A percentile compares a stretch with the other conserved stretches of the same genome.
Conservation (phyloP, 2,888 invertebrate species). For the Hesperia comma region DNA sequence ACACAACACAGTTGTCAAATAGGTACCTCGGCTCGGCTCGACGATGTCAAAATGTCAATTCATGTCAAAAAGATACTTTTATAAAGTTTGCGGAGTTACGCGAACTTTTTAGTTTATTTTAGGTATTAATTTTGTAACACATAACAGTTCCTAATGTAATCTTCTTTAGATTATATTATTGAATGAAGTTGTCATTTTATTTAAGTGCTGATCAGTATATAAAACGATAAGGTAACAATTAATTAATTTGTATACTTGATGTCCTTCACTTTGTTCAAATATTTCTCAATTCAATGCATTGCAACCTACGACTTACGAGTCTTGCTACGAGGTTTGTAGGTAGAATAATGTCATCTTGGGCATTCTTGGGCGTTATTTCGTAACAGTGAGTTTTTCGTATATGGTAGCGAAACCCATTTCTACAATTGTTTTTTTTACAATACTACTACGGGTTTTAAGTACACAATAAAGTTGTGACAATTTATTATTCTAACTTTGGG, state of each 20-base stretch:
- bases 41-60: too few relatives aligned
- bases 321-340: conserved; percentile 54
- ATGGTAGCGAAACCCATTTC: conserved; percentile 45
- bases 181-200: neutral
- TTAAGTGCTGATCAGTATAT: neutral
- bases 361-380: conserved; percentile 45
- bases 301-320: conserved; percentile 56
- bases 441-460: neutral
- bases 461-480: neutral
- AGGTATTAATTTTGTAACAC: neutral
- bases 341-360: conserved; percentile 42
- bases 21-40: too few relatives aligned
- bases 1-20: too few relatives aligned
- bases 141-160: conserved; percentile 3
- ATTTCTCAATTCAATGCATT: conserved; percentile 63
- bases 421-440: neutral
- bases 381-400: conserved; percentile 41
- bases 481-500: too few relatives aligned
- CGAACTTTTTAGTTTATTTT: conserved; percentile 6
- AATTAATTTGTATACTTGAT: conserved; percentile 56
- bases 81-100: conserved; percentile 2
- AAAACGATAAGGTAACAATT: conserved; percentile 34
- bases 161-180: neutral
- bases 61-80: too few relatives aligned
- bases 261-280: conserved; percentile 70